Percentiles rank a stretch among this genome's conserved stretches.
Evolutionary conservation across 2,113 vertebrate species (phyloP).

Genomic region (Tautogolabrus adspersus): DNA sequence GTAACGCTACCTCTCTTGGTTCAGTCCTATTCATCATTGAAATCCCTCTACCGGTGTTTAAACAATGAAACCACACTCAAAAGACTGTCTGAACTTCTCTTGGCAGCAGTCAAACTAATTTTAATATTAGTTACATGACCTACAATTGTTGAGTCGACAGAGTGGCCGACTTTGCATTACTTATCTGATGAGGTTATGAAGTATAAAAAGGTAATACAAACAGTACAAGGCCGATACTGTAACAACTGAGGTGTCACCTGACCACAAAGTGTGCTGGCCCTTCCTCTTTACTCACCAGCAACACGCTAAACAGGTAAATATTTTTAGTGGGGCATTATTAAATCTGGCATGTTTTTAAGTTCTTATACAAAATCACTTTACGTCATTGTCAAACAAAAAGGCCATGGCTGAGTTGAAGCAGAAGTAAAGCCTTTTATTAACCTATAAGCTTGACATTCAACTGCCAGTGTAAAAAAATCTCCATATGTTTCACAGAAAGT

Average conservation of each 20-base stretch:
- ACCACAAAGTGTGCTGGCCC: not conserved
- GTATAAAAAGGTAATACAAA: not conserved
- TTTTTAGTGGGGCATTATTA: not conserved
- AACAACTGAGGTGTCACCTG: not conserved
- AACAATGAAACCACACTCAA: not conserved
- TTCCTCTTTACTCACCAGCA: not conserved
- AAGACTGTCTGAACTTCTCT: not conserved
- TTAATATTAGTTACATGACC: not conserved
- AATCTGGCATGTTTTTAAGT: not conserved
- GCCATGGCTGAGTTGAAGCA: not conserved
- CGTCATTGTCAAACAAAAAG: not conserved
- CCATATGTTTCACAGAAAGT: too few relatives aligned
- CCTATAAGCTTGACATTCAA: too few relatives aligned
- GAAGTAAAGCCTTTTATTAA: too few relatives aligned
- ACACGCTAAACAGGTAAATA: not conserved
- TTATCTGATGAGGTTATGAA: not conserved
- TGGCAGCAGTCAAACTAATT: not conserved
- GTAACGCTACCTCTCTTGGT: slow-evolving; percentile 30
- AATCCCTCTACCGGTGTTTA: not conserved
- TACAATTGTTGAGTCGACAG: not conserved
- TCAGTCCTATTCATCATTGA: slow-evolving; percentile 15
- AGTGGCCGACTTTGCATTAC: not conserved
- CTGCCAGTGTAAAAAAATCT: too few relatives aligned
- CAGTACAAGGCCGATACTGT: not conserved
- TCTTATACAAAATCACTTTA: not conserved